phyloP scores from a whole-genome alignment of 2,888 invertebrate species.

The Cosmia pyralina region DNA sequence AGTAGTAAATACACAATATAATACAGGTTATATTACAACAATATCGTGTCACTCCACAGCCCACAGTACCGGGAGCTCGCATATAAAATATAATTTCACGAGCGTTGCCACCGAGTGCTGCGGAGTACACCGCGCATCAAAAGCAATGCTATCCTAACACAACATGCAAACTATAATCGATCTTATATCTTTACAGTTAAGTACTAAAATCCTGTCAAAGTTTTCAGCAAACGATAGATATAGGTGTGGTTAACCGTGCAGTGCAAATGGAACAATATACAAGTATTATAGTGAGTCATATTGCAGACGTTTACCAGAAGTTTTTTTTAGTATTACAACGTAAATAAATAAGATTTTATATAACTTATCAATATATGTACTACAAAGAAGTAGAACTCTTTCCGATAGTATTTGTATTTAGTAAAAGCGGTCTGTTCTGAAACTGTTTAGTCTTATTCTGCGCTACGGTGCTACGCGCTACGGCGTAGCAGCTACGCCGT shows the following conservation, averaged over 20 bases:
- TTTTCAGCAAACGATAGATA: conserved; percentile 33
- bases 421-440: not conserved
- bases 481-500: conserved; percentile 18
- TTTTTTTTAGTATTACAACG: conserved; percentile 31
- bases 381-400: not conserved
- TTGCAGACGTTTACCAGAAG: conserved; percentile 53
- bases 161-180: conserved; percentile 30
- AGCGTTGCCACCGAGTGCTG: conserved; percentile 54
- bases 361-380: not conserved
- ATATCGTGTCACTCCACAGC: conserved; percentile 39
- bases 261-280: conserved; percentile 62
- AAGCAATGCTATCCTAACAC: conserved; percentile 45
- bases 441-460: not conserved
- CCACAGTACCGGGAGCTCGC: conserved; percentile 41
- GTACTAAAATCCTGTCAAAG: conserved; percentile 33
- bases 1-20: conserved; percentile 13
- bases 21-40: conserved; percentile 44
- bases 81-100: conserved; percentile 67
- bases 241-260: conserved; percentile 56
- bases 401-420: not conserved
- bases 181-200: conserved; percentile 8
- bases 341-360: no score
- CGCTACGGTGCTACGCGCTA: not conserved
- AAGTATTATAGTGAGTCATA: conserved; percentile 41
- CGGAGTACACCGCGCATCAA: conserved; percentile 56